Base-by-base conservation (phyloP, 1,140 invertebrate species). In the Mya arenaria region DNA sequence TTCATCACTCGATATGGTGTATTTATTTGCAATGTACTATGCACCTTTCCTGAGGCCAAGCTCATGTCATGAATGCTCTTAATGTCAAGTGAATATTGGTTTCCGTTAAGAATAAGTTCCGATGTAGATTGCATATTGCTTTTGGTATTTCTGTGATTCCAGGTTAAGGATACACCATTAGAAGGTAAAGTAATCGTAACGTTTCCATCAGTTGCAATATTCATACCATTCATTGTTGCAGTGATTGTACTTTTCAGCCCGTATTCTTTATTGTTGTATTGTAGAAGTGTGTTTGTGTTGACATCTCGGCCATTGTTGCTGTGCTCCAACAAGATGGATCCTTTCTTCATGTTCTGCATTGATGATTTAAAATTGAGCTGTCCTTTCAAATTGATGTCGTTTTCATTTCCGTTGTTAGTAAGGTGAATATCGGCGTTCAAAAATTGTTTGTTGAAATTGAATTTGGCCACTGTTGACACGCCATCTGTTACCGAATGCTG, bases 341-440 rank as follows among this genome's bases (percentile, higher is more conserved):
- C 74, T 19, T 79, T 72, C 41, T 79, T 74, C 5, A 82, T 39
- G 15, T 63, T 28, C 1, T 56, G 23, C 37, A 84, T 72, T 55
- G 87, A 74, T 39, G 86, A 85, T 41, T 84, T 87, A 13, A 89
- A 25, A 36, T 73, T 71, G 4, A 89, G 34, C 28, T 65, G 62
- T 44, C 83, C 87, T 25, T 69, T 56, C 0, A 84, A 8, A 36
- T 86, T 83, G 36, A 58, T 52, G 1, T 44, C 17, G 4, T 37
- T 63, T 3, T 13, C 25, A n/a, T 41, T 60, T 5, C 82, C 72
- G 1, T 63, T 68, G 52, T 82, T 83, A 2, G 4, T 55, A 8
- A 81, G 19, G 25, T 41, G 52, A 15, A 85, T 5, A 17, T 72
- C 66, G 15, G 79, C 48, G 6, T 77, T 30, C 15, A 81, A 58